Conservation (phyloP, 2,797 vertebrate genomes). For the Acipenser transmontanus region DNA sequence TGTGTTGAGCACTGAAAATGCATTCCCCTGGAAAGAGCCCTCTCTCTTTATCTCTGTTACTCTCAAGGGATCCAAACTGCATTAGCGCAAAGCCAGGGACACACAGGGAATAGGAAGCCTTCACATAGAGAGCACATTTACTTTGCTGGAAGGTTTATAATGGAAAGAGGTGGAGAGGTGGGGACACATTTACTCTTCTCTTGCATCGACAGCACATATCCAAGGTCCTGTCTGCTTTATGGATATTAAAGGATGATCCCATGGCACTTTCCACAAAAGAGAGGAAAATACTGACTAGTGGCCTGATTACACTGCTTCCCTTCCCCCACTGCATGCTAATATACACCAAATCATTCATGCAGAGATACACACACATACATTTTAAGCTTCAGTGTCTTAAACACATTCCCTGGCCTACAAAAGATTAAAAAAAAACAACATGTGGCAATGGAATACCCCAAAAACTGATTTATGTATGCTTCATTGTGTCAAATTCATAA, state of each 20-base stretch:
- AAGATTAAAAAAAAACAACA: background rate
- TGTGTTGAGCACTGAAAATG: too few relatives aligned
- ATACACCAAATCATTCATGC: conserved; percentile 12
- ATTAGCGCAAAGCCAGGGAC: too few relatives aligned
- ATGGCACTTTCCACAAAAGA: too few relatives aligned
- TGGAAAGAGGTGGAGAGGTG: conserved; percentile 26
- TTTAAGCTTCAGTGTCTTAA: conserved; percentile 34
- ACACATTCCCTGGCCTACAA: conserved; percentile 29
- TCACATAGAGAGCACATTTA: background rate
- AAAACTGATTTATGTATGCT: too few relatives aligned
- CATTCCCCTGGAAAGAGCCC: too few relatives aligned
- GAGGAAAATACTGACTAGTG: too few relatives aligned
- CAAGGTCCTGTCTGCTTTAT: too few relatives aligned
- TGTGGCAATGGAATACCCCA: too few relatives aligned
- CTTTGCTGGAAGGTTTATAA: background rate
- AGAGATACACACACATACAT: conserved; percentile 18
- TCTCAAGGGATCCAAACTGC: too few relatives aligned
- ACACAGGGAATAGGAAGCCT: background rate
- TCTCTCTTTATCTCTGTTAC: too few relatives aligned
- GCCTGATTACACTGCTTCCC: background rate
- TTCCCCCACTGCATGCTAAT: conserved; percentile 13
- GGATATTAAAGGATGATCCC: too few relatives aligned
- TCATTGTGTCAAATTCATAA: too few relatives aligned
- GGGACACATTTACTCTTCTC: conserved; percentile 15
- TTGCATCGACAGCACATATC: conserved; percentile 34